Evolutionary conservation across 2,797 vertebrate genomes (phyloP), one percentile per base, ranked within the genome.

Genomic region (Peromyscus aztecus): DNA sequence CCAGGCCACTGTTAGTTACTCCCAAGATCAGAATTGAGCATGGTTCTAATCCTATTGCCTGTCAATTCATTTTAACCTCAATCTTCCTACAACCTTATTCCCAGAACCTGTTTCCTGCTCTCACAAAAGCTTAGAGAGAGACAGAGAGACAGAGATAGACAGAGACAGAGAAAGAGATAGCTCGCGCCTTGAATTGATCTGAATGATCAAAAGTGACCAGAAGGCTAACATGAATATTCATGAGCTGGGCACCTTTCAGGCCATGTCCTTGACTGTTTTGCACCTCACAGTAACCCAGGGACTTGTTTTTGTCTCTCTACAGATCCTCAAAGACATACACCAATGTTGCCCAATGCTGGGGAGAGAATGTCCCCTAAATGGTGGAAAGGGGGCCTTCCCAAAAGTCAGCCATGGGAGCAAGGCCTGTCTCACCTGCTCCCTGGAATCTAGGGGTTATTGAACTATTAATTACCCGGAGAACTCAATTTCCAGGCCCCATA

Each of bases 21-120:
- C 27, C 0, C 89, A 97, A 97, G 95, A 98, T 97, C 65, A 95
- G 89, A 97, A 98, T 89, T 96, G 93, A 96, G 73, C 81, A 97
- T 93, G 95, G 95, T 94, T 98, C 98, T 98, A 98, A 98, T 97
- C 97, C 84, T 96, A 97, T 97, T 98, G 96, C 97, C 96, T 98
- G 98, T 98, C 98, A 98, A 97, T 98, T 98, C 96, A 59, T 94
- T 94, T 98, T 98, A 98, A 81, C 86, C 59, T 98, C 93, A 94
- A 34, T 97, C 96, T 97, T 98, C 96, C 93, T 67, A 11, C 75
- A 63, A 95, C 89, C 97, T 97, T 93, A 94, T 94, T 97, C 95
- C 96, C 95, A 90, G 96, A 97, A 96, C 80, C 90, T 90, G 67
- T 96, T 98, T 97, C 91, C 90, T 81, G 91, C 63, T 91, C 43